Evolutionary conservation across 2,113 vertebrate genomes (phyloP).

Genomic region (Anser brachyrhynchus): DNA sequence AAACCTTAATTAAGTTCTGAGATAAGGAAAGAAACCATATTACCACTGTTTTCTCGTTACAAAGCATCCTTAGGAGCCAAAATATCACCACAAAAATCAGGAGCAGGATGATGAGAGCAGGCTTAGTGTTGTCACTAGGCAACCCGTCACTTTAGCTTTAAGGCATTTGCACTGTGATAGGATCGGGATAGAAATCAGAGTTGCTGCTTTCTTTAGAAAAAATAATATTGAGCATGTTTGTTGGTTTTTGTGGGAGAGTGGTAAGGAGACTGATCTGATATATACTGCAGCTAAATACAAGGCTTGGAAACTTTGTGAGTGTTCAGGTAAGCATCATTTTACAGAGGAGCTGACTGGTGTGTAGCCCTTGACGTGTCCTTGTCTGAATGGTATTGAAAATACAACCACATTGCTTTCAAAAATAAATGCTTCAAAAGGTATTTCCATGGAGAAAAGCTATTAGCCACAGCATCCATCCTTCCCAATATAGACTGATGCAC

Average conservation of each 20-base stretch:
- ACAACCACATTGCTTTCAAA: neutral
- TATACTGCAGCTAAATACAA: neutral
- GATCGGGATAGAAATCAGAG: neutral
- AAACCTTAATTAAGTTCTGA: neutral
- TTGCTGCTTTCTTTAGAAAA: neutral
- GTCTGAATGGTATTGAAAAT: neutral
- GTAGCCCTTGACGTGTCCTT: neutral
- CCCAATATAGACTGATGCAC: neutral
- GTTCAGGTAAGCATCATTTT: neutral
- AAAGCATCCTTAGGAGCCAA: neutral
- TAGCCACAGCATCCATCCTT: neutral
- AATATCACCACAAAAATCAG: neutral
- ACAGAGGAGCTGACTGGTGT: neutral
- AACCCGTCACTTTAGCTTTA: neutral
- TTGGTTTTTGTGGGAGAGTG: neutral
- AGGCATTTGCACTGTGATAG: neutral
- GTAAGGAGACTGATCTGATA: neutral
- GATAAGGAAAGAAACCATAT: neutral
- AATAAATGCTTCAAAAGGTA: neutral
- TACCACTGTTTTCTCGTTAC: neutral
- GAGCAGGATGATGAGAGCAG: neutral
- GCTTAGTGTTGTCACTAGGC: constrained; percentile 2
- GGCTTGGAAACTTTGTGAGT: neutral
- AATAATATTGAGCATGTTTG: neutral
- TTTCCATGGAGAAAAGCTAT: neutral